Evolutionary conservation across 2,797 vertebrate genomes (phyloP).

Genomic region (Falco biarmicus): DNA sequence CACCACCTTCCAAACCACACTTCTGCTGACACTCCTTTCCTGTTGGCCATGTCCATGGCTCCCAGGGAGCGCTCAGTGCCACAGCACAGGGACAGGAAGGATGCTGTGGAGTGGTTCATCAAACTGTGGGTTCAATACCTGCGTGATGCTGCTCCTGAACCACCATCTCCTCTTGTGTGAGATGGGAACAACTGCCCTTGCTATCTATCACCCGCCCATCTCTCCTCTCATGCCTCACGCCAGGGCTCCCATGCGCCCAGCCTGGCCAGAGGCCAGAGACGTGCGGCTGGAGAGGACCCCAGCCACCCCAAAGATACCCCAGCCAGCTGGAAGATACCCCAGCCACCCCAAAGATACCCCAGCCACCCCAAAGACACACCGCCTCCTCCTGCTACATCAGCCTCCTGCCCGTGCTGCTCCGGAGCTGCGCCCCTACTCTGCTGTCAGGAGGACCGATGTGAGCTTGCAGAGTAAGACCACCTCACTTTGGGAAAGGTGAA

Average conservation of each 20-base stretch:
- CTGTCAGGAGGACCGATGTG: not conserved
- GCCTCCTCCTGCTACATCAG: not conserved
- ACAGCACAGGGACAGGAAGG: not conserved
- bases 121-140: too few species aligned
- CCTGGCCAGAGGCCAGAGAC: not conserved
- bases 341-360: too few species aligned
- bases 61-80: not conserved
- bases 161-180: not conserved
- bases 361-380: rapidly evolving
- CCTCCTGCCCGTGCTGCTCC: rapidly evolving
- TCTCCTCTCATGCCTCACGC: not conserved
- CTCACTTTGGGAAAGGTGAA: not conserved
- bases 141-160: not conserved
- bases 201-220: not conserved
- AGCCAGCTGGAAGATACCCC: too few species aligned
- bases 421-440: not conserved
- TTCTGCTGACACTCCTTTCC: not conserved
- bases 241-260: not conserved
- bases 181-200: too few species aligned
- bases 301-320: too few species aligned
- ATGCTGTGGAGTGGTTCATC: not conserved
- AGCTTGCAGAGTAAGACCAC: not conserved
- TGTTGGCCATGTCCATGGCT: rapidly evolving
- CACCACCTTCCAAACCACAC: not conserved
- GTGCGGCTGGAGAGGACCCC: not conserved